Percentiles rank a stretch among this genome's conserved stretches.
These are phyloP conservation scores for Equus przewalskii DNA, from an alignment of 2,113 vertebrate species.

Conservation along the genomic window DNA sequence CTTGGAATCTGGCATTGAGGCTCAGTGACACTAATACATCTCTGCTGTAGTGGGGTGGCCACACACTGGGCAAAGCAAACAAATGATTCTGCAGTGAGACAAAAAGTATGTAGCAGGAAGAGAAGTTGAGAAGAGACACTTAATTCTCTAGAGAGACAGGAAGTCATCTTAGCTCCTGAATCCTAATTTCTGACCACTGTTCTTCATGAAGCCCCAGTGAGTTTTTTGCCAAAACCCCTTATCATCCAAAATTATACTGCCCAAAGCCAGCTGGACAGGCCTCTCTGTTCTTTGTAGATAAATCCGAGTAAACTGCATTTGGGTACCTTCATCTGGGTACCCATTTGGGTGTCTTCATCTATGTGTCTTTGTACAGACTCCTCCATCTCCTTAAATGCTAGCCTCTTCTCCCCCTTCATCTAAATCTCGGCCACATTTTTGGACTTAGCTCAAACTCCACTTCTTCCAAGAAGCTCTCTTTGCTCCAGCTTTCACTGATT, in stretches of 20 bases:
- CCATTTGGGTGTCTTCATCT: neutral
- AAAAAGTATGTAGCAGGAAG: neutral
- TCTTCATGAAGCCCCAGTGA: neutral
- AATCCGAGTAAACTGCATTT: neutral
- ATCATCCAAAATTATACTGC: neutral
- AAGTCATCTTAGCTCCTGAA: neutral
- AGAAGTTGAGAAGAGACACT: neutral
- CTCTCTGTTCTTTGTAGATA: neutral
- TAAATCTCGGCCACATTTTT: neutral
- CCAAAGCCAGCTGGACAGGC: neutral
- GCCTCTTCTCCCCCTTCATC: neutral
- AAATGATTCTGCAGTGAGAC: neutral
- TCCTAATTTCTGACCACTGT: neutral
- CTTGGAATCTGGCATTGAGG: neutral
- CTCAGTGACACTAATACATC: neutral
- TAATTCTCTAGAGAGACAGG: neutral
- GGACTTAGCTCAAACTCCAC: neutral
- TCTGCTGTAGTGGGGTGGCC: neutral
- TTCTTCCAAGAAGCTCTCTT: neutral
- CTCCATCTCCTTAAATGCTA: neutral
- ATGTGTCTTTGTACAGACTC: neutral
- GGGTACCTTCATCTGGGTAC: too few species aligned
- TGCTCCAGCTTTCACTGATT: neutral
- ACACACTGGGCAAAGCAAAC: neutral
- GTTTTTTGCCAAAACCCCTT: slow-evolving; percentile 20